Base-by-base conservation (phyloP, 1,140 invertebrate genomes). In the Cephus cinctus region DNA sequence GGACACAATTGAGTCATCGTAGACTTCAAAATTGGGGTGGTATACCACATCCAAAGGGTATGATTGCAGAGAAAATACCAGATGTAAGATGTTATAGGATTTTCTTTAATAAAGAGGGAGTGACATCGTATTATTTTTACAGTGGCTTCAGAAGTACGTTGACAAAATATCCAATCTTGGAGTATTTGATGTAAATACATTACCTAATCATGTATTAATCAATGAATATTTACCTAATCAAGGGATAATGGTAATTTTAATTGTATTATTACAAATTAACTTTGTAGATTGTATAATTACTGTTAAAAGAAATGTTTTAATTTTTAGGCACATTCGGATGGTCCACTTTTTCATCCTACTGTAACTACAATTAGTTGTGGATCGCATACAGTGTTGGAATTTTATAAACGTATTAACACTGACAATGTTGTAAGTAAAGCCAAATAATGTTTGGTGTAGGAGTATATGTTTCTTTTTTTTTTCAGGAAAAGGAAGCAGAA, bases 1-100 rank as follows among this genome's bases (percentile, higher is more conserved):
- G 96, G 96, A 96, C 92, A 3, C 89, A 92, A 67, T 78, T 99
- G 20, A 86, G 86, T 15, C 89, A 97, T 69, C 80, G 96, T 52
- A 81, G 94, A 56, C 76, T 98, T 8, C 94, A 98, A 75, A 97
- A 98, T 73, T 98, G 96, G 87, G 96, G 96, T 61, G 95, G 96
- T 0, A 78, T 95, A 31, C 94, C 94, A 4, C 92, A 96, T 72
- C 80, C 81, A 2, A 95, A 94, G 69, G 95, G 95, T 45, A 97
- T 98, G 93, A 86, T 98, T 54, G 83, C 88, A n/a, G 94, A 98
- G 75, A 71, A 82, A 54, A 85, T 98, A 57, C 94, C 95, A 15
- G 57, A 70, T 47, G 85, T 85, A 69, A 63, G 59, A 63, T 19
- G 39, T 49, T 35, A 39, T 23, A 2, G 39, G 49, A 39, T 38